Evolutionary conservation across 1,140 invertebrate species (phyloP).

Genomic region (Eufriesea mexicana): DNA sequence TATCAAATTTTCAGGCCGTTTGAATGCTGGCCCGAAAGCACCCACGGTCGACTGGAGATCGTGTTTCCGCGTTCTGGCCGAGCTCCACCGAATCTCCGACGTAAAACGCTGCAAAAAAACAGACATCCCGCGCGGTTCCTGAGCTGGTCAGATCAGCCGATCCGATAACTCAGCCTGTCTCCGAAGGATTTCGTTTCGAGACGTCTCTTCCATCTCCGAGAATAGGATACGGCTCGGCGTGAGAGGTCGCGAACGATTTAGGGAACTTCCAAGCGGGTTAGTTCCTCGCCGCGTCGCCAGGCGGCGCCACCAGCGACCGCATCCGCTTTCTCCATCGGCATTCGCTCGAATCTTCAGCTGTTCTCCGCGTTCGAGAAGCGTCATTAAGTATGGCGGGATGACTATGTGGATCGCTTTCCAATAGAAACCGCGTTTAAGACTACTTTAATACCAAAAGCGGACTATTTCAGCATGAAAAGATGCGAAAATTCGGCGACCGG

Average conservation of each 20-base stretch:
- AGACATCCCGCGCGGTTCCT: no score
- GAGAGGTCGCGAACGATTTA: conserved; percentile 23
- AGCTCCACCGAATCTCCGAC: not conserved
- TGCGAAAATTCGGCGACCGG: no score
- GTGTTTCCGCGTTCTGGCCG: not conserved
- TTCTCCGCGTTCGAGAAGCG: no score
- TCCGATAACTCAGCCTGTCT: conserved; percentile 31
- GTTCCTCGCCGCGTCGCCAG: conserved; percentile 16
- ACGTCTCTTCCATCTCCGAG: not conserved
- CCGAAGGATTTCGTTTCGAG: conserved; percentile 46
- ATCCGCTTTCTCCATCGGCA: not conserved
- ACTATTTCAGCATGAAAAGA: no score
- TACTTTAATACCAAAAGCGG: no score
- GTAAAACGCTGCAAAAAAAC: not conserved
- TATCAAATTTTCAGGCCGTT: conserved; percentile 27
- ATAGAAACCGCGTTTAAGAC: not conserved
- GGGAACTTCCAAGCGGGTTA: conserved; percentile 45
- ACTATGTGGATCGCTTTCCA: conserved; percentile 20
- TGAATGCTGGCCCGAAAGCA: not conserved
- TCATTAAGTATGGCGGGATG: not conserved
- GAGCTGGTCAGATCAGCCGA: conserved; percentile 22
- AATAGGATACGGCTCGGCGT: conserved; percentile 5
- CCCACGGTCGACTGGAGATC: not conserved
- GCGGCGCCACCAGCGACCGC: not conserved
- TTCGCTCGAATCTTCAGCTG: not conserved